phyloP scores from a whole-genome alignment of 1,140 invertebrate species.

The Drosophila watanabei region DNA sequence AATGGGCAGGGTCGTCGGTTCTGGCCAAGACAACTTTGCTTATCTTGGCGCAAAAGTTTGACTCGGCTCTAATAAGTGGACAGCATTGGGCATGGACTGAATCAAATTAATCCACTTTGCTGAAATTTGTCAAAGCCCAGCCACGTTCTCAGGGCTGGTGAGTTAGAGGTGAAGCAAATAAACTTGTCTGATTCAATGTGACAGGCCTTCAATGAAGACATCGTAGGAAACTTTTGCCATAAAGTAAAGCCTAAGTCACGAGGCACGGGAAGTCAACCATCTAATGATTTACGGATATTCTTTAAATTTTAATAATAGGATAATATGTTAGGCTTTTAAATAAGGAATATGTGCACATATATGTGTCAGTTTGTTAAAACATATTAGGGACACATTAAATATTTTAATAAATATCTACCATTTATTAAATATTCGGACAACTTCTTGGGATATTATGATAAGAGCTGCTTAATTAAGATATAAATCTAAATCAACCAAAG shows the following conservation, averaged over 20 bases:
- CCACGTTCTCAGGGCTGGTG: neutral
- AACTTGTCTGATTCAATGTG: conserved; percentile 54
- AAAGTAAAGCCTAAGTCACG: neutral
- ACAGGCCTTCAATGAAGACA: conserved; percentile 23
- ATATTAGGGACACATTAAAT: too few species aligned
- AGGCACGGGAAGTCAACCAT: too few species aligned
- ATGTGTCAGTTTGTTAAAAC: neutral
- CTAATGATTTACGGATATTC: neutral
- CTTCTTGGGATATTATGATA: too few species aligned
- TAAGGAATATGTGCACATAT: neutral
- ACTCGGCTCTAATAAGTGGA: conserved; percentile 28
- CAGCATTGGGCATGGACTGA: conserved; percentile 37
- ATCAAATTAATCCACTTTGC: conserved; percentile 77
- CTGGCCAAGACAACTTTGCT: conserved; percentile 47
- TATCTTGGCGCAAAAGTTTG: conserved; percentile 56
- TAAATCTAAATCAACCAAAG: too few species aligned
- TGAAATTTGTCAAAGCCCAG: conserved; percentile 70
- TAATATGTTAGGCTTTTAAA: neutral
- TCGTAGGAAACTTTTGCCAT: conserved; percentile 27
- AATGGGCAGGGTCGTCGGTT: conserved; percentile 13
- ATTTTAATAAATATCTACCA: too few species aligned
- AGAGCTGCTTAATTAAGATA: too few species aligned
- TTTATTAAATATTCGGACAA: too few species aligned
- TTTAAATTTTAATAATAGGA: neutral
- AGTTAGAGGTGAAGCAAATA: conserved; percentile 3